phyloP scores from a whole-genome alignment of 2,888 invertebrate species.

The Rhaphigaster nebulosa region DNA sequence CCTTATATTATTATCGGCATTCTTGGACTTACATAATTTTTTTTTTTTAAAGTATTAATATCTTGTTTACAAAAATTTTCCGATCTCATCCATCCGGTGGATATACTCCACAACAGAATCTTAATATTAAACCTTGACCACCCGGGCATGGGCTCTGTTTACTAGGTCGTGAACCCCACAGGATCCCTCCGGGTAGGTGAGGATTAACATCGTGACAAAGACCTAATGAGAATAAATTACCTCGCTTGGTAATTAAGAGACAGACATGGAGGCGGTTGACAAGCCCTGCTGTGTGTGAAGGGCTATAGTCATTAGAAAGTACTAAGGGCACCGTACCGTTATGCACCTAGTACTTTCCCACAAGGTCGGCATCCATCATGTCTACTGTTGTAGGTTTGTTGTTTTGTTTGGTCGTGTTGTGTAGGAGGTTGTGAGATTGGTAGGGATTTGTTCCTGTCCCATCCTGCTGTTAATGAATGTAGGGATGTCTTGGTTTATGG shows the following conservation, averaged over 20 bases:
- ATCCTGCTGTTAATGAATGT: not conserved
- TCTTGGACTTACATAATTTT: no score
- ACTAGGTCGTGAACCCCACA: not conserved
- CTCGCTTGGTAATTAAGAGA: not conserved
- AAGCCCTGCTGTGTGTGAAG: not conserved
- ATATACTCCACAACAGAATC: not conserved
- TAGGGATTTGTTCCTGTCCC: constrained; percentile 3
- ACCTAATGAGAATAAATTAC: constrained; percentile 41
- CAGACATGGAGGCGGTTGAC: constrained; percentile 41
- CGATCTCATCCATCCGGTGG: not conserved
- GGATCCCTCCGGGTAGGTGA: not conserved
- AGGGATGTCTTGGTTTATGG: not conserved
- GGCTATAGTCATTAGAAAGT: constrained; percentile 32
- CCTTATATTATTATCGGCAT: no score
- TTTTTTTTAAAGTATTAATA: no score
- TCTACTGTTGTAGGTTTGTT: not conserved
- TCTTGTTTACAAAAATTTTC: no score
- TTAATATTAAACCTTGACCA: not conserved
- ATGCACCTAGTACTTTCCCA: constrained; percentile 31
- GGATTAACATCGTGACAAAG: constrained; percentile 22
- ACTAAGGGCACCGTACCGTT: constrained; percentile 29
- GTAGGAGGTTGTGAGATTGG: not conserved
- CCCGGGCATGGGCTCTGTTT: not conserved
- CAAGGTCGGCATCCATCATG: constrained; percentile 38
- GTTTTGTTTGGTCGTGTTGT: not conserved